Evolutionary conservation across 1,140 invertebrate species (phyloP), one percentile per base, ranked within the genome.

Genomic region (Micrasema longulum): DNA sequence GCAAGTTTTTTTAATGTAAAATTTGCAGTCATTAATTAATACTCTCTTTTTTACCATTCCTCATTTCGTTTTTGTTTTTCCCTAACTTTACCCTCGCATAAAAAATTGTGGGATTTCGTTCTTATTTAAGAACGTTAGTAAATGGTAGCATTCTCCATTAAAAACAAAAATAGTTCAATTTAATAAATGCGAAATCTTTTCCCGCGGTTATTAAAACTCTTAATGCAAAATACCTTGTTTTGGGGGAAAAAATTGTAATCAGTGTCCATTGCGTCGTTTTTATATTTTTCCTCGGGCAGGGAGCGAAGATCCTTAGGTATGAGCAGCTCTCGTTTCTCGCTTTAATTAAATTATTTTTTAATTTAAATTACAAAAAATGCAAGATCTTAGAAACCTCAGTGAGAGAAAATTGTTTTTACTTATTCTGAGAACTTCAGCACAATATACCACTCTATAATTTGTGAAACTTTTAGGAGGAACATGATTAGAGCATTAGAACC

Each of bases 351-450:
- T 41, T 41, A 38, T 11, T 43, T 60, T 60, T 23, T 41, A 60
- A 41, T 60, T 41, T 41, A 18, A 20, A 11, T 60, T 41, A 38
- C 41, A 22, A 60, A 60, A 60, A 60, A 38, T 60, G 55, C 55
- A 60, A 55, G 55, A 60, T 7, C 16, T 18, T 20, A 20, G 47
- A 48, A 48, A 20, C 47, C 20, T 48, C 18, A 16, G 26, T 5
- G 50, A 18, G 1, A 53, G 23, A 7, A 31, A 53, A 53, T 35
- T 53, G 23, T 22, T 53, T 26, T 53, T 14, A 31, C 23, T 53
- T 53, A 22, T 53, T n/a, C 11, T n/a, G 23, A 53, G 5, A 35
- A 6, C 10, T 53, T 53, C 20, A 48, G 20, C 2, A 31, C 2
- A 31, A 31, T 4, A 31, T 31, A 31, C 26, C 26, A 7, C 26